phyloP scores from a whole-genome alignment of 2,797 vertebrate species.

The Crax fasciolata region DNA sequence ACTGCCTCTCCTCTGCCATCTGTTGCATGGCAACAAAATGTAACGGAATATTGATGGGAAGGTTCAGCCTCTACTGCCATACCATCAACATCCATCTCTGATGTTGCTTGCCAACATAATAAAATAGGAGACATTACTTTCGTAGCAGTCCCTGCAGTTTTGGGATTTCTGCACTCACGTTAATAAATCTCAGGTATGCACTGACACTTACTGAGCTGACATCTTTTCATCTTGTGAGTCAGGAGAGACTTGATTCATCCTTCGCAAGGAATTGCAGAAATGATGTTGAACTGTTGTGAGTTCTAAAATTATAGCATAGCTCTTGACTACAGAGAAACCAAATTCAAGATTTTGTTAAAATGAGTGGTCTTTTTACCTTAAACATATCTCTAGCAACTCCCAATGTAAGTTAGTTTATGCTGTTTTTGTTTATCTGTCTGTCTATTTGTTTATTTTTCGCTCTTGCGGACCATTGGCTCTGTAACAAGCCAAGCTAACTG shows the following conservation, averaged over 20 bases:
- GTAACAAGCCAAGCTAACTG: neutral
- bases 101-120: too few relatives aligned
- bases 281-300: neutral
- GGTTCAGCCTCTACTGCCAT: too few relatives aligned
- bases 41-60: too few relatives aligned
- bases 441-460: neutral
- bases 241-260: neutral
- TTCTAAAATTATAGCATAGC: rapidly evolving
- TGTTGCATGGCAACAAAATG: too few relatives aligned
- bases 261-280: neutral
- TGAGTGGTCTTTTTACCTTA: neutral
- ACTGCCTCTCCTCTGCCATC: too few relatives aligned
- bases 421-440: neutral
- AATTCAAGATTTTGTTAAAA: neutral
- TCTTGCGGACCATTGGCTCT: neutral
- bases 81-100: too few relatives aligned
- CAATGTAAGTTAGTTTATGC: rapidly evolving
- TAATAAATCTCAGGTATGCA: neutral
- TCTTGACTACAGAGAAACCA: neutral
- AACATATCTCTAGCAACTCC: neutral
- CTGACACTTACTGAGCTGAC: neutral
- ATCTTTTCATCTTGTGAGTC: neutral
- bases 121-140: too few relatives aligned
- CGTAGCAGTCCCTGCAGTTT: too few relatives aligned
- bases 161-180: neutral